phyloP scores from a whole-genome alignment of 2,888 invertebrate species.

The Mesopsocus fuscifrons region DNA sequence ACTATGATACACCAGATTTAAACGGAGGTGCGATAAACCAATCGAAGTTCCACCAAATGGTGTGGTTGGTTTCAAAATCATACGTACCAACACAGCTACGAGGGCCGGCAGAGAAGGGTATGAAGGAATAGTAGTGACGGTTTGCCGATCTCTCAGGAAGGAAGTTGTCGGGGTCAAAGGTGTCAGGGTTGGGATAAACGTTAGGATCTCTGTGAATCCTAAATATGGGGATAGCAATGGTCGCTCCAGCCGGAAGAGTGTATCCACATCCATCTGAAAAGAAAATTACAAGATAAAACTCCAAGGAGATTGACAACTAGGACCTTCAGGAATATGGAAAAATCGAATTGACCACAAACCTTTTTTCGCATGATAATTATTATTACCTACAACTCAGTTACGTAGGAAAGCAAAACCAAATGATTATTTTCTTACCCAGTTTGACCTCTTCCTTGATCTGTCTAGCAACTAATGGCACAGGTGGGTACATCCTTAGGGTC shows the following conservation, averaged over 20 bases:
- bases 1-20: no score
- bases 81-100: slow-evolving; percentile 53
- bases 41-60: no score
- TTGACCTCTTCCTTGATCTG: slow-evolving; percentile 47
- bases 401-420: no score
- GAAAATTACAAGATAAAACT: no score
- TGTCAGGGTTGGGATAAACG: slow-evolving; percentile 48
- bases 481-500: slow-evolving; percentile 56
- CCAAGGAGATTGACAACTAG: no score
- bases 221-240: slow-evolving; percentile 43
- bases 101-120: slow-evolving; percentile 66
- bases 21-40: no score
- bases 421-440: slow-evolving; percentile 34
- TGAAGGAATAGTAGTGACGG: slow-evolving; percentile 59
- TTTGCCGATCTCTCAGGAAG: slow-evolving; percentile 52
- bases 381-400: no score
- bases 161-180: slow-evolving; percentile 63
- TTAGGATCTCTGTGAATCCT: slow-evolving; percentile 49
- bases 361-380: no score
- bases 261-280: slow-evolving; percentile 39
- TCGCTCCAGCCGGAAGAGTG: slow-evolving; percentile 46
- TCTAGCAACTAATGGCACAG: slow-evolving; percentile 59
- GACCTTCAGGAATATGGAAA: no score
- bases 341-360: no score
- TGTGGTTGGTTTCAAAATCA: no score